phyloP scores from a whole-genome alignment of 2,113 vertebrate genomes.

The Chlamydotis undulata region DNA sequence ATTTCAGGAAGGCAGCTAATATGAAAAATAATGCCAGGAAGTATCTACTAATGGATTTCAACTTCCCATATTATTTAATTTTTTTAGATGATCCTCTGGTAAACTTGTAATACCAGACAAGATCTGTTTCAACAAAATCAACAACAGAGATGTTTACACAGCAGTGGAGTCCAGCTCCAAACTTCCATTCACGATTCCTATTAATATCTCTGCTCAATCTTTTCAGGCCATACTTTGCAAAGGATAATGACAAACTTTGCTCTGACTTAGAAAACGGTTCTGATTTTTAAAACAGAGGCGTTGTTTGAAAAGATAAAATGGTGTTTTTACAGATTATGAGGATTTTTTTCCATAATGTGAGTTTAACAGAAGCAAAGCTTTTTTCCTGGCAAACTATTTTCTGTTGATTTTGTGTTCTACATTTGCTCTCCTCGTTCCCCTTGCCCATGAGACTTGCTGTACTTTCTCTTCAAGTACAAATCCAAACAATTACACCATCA shows the following conservation, averaged over 20 bases:
- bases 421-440: neutral
- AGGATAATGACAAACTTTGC: neutral
- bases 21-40: slow-evolving; percentile 15
- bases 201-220: neutral
- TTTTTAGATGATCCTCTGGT: neutral
- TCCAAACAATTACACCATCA: neutral
- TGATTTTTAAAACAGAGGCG: neutral
- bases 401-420: neutral
- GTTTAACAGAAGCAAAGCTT: neutral
- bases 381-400: neutral
- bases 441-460: neutral
- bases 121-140: neutral
- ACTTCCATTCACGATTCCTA: neutral
- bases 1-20: slow-evolving; percentile 31
- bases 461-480: neutral
- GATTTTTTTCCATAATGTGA: neutral
- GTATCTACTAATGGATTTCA: neutral
- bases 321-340: neutral
- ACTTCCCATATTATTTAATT: neutral
- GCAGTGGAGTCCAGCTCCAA: neutral
- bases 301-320: neutral
- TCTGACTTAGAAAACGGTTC: neutral
- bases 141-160: neutral
- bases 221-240: neutral
- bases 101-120: neutral